Conservation (phyloP, 1,140 invertebrate genomes). For the Pygmarrhopalites habei region DNA sequence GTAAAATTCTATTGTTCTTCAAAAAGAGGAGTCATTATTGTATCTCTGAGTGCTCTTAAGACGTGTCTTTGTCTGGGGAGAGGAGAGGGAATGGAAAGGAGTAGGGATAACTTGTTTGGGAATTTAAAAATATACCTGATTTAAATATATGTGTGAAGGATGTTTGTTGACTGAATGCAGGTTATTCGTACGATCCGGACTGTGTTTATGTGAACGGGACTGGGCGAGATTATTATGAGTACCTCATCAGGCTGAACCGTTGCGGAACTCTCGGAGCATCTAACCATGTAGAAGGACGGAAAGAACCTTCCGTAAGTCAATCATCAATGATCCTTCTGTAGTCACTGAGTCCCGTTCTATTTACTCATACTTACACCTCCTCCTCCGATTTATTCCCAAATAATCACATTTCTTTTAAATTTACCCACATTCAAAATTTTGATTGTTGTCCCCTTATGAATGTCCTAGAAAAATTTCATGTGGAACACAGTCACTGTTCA, state of each 20-base stretch:
- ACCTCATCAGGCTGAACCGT: constrained; percentile 83
- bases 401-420: not conserved
- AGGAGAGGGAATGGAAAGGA: too few species aligned
- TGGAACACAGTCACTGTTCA: constrained; percentile 93
- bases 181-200: constrained; percentile 86
- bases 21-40: too few species aligned
- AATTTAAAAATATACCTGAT: too few species aligned
- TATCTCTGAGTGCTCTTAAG: too few species aligned
- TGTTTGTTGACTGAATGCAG: constrained; percentile 46
- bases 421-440: not conserved
- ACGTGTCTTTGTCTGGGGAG: too few species aligned
- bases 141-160: too few species aligned
- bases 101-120: too few species aligned
- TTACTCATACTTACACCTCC: too few species aligned
- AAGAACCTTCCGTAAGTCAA: constrained; percentile 70
- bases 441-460: not conserved
- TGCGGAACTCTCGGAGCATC: constrained; percentile 85
- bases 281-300: constrained; percentile 71
- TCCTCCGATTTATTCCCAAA: not conserved
- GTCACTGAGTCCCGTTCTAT: too few species aligned
- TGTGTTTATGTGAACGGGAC: constrained; percentile 93
- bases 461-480: constrained; percentile 77
- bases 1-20: too few species aligned
- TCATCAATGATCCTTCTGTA: not conserved
- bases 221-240: constrained; percentile 83